These are phyloP conservation scores for Epizoanthus fatuus DNA, from an alignment of 92 coral and sea anemone species.

Conservation along the genomic window DNA sequence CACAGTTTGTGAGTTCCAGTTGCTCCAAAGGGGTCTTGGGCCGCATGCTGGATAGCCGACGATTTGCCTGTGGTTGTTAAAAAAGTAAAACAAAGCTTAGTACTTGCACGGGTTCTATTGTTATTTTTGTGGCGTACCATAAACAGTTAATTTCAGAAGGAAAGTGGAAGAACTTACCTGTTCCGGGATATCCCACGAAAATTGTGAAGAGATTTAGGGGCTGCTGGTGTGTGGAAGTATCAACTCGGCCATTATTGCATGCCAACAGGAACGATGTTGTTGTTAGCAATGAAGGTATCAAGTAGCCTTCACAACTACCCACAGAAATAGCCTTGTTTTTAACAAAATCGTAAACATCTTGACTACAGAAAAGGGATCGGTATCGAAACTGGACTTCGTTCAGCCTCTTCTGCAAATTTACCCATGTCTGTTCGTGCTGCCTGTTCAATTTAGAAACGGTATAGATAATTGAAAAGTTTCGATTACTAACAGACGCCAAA, in stretches of 20 bases:
- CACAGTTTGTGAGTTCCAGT: slow-evolving; percentile 38
- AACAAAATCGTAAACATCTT: slow-evolving; percentile 9
- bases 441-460: slow-evolving; percentile 38
- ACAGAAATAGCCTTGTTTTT: slow-evolving; percentile 45
- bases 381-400: slow-evolving; percentile 34
- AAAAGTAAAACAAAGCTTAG: too few species aligned
- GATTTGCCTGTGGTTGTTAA: slow-evolving; percentile 25
- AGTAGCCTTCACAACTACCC: slow-evolving; percentile 38
- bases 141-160: not conserved
- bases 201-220: slow-evolving; percentile 53
- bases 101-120: too few species aligned
- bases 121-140: too few species aligned
- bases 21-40: slow-evolving; percentile 56
- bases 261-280: slow-evolving; percentile 48
- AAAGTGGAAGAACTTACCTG: slow-evolving; percentile 41
- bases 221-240: slow-evolving; percentile 42
- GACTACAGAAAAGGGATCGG: slow-evolving; percentile 14
- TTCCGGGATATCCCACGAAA: slow-evolving; percentile 66
- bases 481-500: too few species aligned
- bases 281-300: slow-evolving; percentile 35
- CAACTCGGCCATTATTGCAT: slow-evolving; percentile 33
- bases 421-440: slow-evolving; percentile 60
- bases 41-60: slow-evolving; percentile 58
- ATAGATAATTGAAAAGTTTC: not conserved
- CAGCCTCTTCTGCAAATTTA: slow-evolving; percentile 52